Conservation (phyloP, 2,888 invertebrate species). For the Drosophila nr. medialis region DNA sequence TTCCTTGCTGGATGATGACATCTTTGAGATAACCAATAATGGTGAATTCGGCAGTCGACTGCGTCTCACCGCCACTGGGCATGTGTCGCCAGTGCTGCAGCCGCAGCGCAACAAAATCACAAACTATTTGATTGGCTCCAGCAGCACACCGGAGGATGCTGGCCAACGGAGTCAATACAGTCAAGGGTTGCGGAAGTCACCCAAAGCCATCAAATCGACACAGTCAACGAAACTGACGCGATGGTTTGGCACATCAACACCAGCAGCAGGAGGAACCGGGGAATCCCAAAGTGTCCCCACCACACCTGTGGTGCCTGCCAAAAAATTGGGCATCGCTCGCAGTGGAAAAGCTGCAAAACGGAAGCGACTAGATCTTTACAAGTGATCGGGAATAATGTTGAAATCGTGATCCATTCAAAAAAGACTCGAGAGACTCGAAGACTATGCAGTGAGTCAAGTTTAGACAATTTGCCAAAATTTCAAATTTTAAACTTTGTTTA, state of each 20-base stretch:
- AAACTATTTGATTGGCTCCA: conserved; percentile 79
- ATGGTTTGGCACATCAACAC: conserved; percentile 71
- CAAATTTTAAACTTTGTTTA: conserved; percentile 12
- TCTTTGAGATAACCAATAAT: conserved; percentile 83
- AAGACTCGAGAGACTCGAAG: conserved; percentile 66
- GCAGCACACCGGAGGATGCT: conserved; percentile 47
- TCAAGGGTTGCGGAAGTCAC: conserved; percentile 74
- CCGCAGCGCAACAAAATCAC: conserved; percentile 81
- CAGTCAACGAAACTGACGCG: conserved; percentile 82
- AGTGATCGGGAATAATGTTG: conserved; percentile 33
- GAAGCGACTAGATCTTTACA: conserved; percentile 64
- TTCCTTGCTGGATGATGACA: conserved; percentile 77
- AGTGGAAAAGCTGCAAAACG: conserved; percentile 54
- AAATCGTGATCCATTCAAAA: conserved; percentile 39
- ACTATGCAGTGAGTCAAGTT: conserved; percentile 48
- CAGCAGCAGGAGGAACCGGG: conserved; percentile 21
- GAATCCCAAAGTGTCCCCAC: conserved; percentile 60
- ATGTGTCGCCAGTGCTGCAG: conserved; percentile 78
- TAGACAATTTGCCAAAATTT: conserved; percentile 19
- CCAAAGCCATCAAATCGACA: conserved; percentile 70
- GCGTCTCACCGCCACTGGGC: conserved; percentile 78
- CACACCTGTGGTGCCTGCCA: conserved; percentile 53
- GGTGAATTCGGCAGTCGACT: conserved; percentile 81
- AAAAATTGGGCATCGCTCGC: conserved; percentile 38
- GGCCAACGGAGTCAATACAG: conserved; percentile 32